Evolutionary conservation across 1,140 invertebrate genomes (phyloP).

Genomic region (Monomorium pharaonis): DNA sequence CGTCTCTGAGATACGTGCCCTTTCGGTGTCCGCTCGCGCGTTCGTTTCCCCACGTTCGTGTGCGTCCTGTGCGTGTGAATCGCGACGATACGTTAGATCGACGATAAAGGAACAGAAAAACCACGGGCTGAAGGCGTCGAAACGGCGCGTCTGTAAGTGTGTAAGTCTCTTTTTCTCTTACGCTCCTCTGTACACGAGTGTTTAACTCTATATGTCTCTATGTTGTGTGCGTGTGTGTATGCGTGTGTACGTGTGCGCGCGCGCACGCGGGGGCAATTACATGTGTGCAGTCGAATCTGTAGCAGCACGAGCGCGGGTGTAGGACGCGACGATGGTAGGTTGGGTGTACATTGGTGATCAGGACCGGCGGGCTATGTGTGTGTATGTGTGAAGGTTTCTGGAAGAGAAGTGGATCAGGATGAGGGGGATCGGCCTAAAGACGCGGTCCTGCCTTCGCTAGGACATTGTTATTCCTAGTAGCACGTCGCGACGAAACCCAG

Average conservation of each 20-base stretch:
- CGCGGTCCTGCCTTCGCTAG: constrained; percentile 81
- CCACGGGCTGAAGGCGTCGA: background rate
- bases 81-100: constrained; percentile 1
- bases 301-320: constrained; percentile 15
- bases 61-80: background rate
- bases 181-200: constrained; percentile 13
- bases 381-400: constrained; percentile 60
- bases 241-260: background rate
- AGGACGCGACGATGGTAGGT: constrained; percentile 43
- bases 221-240: background rate
- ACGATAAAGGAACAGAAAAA: background rate
- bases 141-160: background rate
- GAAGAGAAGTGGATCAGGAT: constrained; percentile 71
- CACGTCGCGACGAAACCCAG: constrained; percentile 58
- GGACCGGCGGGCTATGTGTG: constrained; percentile 53
- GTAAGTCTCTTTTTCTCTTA: background rate
- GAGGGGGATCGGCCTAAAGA: constrained; percentile 75
- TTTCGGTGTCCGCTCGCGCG: constrained; percentile 9
- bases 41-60: constrained; percentile 7
- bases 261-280: background rate
- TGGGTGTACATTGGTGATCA: constrained; percentile 25
- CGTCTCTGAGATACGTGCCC: constrained; percentile 1
- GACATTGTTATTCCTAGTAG: constrained; percentile 78
- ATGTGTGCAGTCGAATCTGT: constrained; percentile 19
- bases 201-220: background rate